phyloP scores from a whole-genome alignment of 1,140 invertebrate genomes.

The Magallana angulata region DNA sequence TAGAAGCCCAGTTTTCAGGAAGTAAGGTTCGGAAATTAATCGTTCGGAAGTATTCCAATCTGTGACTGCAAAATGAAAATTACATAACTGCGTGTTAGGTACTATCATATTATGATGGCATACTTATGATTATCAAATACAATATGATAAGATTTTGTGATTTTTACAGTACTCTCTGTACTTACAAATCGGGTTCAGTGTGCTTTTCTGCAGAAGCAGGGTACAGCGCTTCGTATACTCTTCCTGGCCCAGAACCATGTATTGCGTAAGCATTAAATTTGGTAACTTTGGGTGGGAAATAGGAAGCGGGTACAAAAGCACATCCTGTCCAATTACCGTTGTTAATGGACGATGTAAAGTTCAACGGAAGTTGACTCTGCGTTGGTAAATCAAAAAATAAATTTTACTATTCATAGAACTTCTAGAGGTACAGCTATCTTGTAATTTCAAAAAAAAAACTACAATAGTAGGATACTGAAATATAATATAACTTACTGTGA shows the following conservation, averaged over 20 bases:
- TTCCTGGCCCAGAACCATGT: slow-evolving; percentile 79
- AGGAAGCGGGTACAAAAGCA: slow-evolving; percentile 77
- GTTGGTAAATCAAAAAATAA: slow-evolving; percentile 41
- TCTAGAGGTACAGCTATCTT: too few relatives aligned
- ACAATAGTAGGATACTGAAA: too few relatives aligned
- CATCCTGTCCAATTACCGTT: slow-evolving; percentile 76
- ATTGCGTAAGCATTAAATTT: slow-evolving; percentile 83
- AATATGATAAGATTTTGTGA: too few relatives aligned
- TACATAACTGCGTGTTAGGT: too few relatives aligned
- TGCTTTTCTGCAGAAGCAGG: slow-evolving; percentile 79
- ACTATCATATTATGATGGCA: not conserved
- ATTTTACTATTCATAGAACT: too few relatives aligned
- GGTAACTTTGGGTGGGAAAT: slow-evolving; percentile 79
- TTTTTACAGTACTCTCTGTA: slow-evolving; percentile 23
- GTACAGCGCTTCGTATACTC: slow-evolving; percentile 81
- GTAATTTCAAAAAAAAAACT: too few relatives aligned
- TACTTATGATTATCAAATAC: not conserved
- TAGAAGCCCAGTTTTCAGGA: slow-evolving; percentile 51
- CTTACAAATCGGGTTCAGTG: slow-evolving; percentile 81
- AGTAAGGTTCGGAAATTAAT: slow-evolving; percentile 65
- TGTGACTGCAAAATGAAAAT: slow-evolving; percentile 69
- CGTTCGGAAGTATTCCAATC: slow-evolving; percentile 69
- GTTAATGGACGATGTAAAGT: slow-evolving; percentile 72
- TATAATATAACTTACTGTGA: slow-evolving; percentile 69
- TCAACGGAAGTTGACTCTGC: slow-evolving; percentile 77